A percentile compares a stretch with the other conserved stretches of the same genome.
These are phyloP conservation scores for Crocuta crocuta DNA, from an alignment of 2,113 vertebrate species.

Conservation along the genomic window DNA sequence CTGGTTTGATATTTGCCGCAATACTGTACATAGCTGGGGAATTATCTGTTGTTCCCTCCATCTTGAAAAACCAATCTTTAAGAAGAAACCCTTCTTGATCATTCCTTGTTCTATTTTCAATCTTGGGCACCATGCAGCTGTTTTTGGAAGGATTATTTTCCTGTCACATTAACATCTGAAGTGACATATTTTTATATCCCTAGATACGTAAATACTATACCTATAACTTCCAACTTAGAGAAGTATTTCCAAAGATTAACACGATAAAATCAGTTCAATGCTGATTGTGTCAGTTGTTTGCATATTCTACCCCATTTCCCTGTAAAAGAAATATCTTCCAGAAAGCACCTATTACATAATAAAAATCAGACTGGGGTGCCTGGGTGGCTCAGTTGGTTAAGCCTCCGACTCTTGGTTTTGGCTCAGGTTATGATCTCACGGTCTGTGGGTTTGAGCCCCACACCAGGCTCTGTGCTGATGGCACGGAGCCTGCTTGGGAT, in stretches of 20 bases:
- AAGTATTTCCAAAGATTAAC: conserved; percentile 52
- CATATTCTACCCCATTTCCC: background rate
- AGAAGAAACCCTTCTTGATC: background rate
- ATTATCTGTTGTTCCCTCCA: background rate
- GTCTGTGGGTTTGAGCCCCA: too few relatives aligned
- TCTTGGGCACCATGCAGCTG: background rate
- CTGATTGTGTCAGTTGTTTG: background rate
- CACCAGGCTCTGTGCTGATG: too few relatives aligned
- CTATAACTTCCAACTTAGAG: background rate
- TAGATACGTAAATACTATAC: background rate
- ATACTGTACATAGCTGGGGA: background rate
- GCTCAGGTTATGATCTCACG: too few relatives aligned
- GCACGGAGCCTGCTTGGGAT: too few relatives aligned
- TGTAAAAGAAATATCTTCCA: background rate
- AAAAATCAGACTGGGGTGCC: background rate
- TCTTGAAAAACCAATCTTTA: background rate
- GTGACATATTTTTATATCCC: background rate
- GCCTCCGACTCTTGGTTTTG: too few relatives aligned
- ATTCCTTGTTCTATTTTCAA: background rate
- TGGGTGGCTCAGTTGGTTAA: too few relatives aligned
- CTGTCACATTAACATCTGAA: background rate
- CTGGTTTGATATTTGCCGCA: background rate
- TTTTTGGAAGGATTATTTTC: background rate
- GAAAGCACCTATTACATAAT: conserved; percentile 15
- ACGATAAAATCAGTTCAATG: background rate